Conservation (phyloP, 2,888 invertebrate genomes). For the Esperia sulphurella region DNA sequence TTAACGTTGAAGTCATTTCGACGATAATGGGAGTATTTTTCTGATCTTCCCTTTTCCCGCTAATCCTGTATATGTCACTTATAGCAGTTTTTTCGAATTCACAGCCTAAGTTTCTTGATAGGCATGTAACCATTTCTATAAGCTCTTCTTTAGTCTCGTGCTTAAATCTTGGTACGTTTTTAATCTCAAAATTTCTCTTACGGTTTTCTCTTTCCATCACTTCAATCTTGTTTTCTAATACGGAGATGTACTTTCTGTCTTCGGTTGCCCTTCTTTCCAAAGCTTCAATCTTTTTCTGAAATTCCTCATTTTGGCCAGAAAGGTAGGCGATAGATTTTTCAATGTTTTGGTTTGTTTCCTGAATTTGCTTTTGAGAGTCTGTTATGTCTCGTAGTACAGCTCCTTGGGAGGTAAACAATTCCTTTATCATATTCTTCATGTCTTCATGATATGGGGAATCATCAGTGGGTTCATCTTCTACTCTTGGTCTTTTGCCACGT, state of each 20-base stretch:
- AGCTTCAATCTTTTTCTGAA: conserved; percentile 8
- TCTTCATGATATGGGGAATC: too few species aligned
- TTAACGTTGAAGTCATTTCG: conserved; percentile 12
- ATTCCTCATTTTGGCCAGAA: conserved; percentile 10
- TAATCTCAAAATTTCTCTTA: conserved; percentile 14
- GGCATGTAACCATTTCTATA: conserved; percentile 8
- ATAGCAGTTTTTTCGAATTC: conserved; percentile 3
- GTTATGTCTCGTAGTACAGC: conserved; percentile 8
- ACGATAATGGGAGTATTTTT: conserved; percentile 14
- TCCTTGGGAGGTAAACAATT: background rate
- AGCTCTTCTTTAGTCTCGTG: conserved; percentile 14
- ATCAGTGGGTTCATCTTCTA: too few species aligned
- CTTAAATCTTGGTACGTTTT: conserved; percentile 14
- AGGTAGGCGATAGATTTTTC: conserved; percentile 13
- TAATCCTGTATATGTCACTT: conserved; percentile 14
- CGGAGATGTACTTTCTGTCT: conserved; percentile 10
- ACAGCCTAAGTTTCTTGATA: conserved; percentile 9
- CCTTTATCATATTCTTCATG: conserved; percentile 7
- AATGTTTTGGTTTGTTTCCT: conserved; percentile 11
- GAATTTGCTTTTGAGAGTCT: conserved; percentile 6
- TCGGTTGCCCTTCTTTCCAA: conserved; percentile 6
- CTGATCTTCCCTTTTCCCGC: background rate
- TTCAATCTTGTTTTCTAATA: conserved; percentile 14
- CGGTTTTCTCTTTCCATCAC: conserved; percentile 10
- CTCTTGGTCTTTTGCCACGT: too few species aligned